Evolutionary conservation across 53 echinoderm and acorn worm genomes (phyloP), one percentile per base, ranked within the genome.

Genomic region (Temnopleurus reevesii): DNA sequence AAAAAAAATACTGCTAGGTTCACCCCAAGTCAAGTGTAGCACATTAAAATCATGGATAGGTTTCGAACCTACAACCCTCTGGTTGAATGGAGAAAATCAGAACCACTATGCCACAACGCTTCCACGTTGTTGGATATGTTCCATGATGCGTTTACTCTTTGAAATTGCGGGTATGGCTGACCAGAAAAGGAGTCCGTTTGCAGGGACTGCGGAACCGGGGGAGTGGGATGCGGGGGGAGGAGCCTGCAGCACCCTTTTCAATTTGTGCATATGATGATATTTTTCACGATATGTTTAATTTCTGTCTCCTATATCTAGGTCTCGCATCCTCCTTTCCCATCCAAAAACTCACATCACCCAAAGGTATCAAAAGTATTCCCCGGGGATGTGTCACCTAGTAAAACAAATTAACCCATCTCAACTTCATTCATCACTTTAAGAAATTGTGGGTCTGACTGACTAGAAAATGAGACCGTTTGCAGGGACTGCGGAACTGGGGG

Each of bases 331-430:
- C n/a, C n/a, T n/a, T 71, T 71, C 71, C 71, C 21, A n/a, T n/a
- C n/a, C n/a, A n/a, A n/a, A n/a, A n/a, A n/a, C n/a, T n/a, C n/a
- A n/a, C n/a, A n/a, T n/a, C n/a, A n/a, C n/a, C n/a, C n/a, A n/a
- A n/a, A n/a, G n/a, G n/a, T n/a, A n/a, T n/a, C n/a, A 41, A 56
- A 38, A 12, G 71, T 38, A n/a, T 71, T 41, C 71, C 71, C 71
- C 8, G 71, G 38, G 56, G 71, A 27, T 21, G 36, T 41, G 19
- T 10, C 41, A 38, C 71, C 36, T 38, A 71, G 38, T n/a, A 71
- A 71, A 64, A 71, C 41, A 63, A 63, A 63, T 63, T 17, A 63
- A 71, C 71, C 21, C 41, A 38, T 71, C 71, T 71, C 71, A 71
- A 38, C 41, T 71, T 71, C 71, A n/a, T n/a, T n/a, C n/a, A n/a